Conservation (phyloP, 2,888 invertebrate genomes). For the Rotaria macrura region DNA sequence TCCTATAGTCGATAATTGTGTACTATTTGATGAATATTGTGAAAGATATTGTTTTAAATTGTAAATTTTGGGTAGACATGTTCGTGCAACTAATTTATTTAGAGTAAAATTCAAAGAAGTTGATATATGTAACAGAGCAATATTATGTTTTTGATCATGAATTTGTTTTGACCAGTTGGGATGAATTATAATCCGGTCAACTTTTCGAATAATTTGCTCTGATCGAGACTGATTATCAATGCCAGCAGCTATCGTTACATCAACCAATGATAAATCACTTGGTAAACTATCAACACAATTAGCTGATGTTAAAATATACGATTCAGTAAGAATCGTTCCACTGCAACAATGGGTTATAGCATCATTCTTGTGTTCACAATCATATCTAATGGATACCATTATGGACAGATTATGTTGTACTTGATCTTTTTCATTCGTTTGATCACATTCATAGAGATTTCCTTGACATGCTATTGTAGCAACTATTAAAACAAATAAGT, state of each 20-base stretch:
- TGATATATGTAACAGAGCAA: not conserved
- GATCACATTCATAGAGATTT: too few relatives aligned
- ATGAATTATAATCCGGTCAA: not conserved
- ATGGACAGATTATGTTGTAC: too few relatives aligned
- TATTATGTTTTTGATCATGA: not conserved
- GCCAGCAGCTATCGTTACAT: not conserved
- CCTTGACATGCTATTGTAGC: not conserved
- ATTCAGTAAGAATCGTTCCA: too few relatives aligned
- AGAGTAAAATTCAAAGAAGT: not conserved
- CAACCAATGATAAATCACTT: too few relatives aligned
- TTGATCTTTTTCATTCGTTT: too few relatives aligned
- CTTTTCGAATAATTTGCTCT: not conserved
- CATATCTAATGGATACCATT: too few relatives aligned
- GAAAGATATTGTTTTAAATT: too few relatives aligned
- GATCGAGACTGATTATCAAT: not conserved
- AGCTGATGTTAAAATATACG: too few relatives aligned
- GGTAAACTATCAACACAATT: too few relatives aligned
- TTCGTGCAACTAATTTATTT: not conserved
- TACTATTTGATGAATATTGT: not conserved
- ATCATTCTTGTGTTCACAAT: too few relatives aligned
- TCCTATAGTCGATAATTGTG: not conserved
- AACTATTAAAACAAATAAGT: not conserved
- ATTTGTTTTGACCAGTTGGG: not conserved
- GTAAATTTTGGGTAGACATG: not conserved
- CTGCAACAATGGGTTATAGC: too few relatives aligned